Evolutionary conservation across 2,888 invertebrate species (phyloP).

Genomic region (Plemyria rubiginata): DNA sequence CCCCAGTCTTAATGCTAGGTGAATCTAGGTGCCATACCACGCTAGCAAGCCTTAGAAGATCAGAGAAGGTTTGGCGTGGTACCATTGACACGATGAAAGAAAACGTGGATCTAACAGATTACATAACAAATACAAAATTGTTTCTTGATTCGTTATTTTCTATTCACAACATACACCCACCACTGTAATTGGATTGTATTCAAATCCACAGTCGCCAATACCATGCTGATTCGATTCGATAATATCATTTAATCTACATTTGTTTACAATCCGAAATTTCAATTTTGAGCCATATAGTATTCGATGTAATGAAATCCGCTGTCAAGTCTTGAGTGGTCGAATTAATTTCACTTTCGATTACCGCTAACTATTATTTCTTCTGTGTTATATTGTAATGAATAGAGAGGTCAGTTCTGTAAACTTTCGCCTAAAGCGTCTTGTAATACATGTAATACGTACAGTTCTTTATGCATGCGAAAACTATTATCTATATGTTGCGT

Average conservation of each 20-base stretch:
- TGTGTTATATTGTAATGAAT: constrained; percentile 66
- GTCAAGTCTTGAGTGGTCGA: constrained; percentile 65
- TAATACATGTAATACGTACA: constrained; percentile 57
- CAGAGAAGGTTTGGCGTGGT: no score
- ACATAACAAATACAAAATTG: not conserved
- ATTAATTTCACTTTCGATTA: constrained; percentile 82
- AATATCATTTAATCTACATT: constrained; percentile 30
- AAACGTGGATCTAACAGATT: not conserved
- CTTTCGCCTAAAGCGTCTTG: constrained; percentile 72
- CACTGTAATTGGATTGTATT: constrained; percentile 22
- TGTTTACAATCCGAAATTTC: constrained; percentile 34
- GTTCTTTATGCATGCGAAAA: constrained; percentile 50
- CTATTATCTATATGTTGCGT: constrained; percentile 40
- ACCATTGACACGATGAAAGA: no score
- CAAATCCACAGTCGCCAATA: constrained; percentile 23
- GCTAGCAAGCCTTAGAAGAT: no score
- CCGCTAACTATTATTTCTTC: constrained; percentile 26
- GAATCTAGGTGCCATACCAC: no score
- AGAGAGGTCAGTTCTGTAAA: constrained; percentile 72
- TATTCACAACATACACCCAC: constrained; percentile 9
- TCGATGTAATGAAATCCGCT: constrained; percentile 57
- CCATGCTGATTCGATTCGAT: constrained; percentile 33
- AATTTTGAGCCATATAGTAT: constrained; percentile 35
- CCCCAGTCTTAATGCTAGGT: no score
- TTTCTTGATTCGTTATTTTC: not conserved